Percentiles rank a stretch among this genome's conserved stretches.
Conservation (phyloP, 1,140 invertebrate species). For the Rhagoletis pomonella region DNA sequence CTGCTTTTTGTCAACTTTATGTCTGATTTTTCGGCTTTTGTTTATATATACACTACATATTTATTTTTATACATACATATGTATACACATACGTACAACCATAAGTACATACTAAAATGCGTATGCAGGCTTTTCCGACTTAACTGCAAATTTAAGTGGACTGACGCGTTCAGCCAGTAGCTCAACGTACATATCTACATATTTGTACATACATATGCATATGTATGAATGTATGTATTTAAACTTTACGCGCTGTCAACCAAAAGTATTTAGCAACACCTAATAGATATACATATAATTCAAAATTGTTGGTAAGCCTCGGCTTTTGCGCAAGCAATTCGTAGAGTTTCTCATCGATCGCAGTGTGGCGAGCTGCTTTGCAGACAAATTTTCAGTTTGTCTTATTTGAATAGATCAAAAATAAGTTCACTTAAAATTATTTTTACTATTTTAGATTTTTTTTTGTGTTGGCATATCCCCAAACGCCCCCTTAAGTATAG, state of each 20-base stretch:
- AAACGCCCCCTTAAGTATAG: not conserved
- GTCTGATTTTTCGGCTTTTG: not conserved
- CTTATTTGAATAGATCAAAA: not conserved
- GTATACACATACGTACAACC: no score
- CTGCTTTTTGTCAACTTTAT: constrained; percentile 27
- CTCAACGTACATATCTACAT: not conserved
- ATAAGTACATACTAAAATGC: not conserved
- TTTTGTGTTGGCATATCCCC: constrained; percentile 3
- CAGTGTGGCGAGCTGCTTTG: no score
- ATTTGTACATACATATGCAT: not conserved
- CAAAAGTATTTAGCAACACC: constrained; percentile 41
- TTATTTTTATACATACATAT: not conserved
- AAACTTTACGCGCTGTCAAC: not conserved
- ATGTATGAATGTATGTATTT: not conserved
- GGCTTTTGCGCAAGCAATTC: no score
- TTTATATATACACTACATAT: not conserved
- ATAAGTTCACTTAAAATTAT: constrained; percentile 25
- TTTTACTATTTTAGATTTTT: constrained; percentile 43
- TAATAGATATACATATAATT: not conserved
- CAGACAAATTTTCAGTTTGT: no score
- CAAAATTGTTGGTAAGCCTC: not conserved
- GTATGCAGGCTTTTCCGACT: not conserved
- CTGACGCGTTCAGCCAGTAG: constrained; percentile 19
- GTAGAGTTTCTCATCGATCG: no score
- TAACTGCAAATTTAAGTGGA: constrained; percentile 45